A percentile compares a stretch with the other conserved stretches of the same genome.
Evolutionary conservation across 2,888 invertebrate species (phyloP).

Genomic region (Sylvicola cinctus): DNA sequence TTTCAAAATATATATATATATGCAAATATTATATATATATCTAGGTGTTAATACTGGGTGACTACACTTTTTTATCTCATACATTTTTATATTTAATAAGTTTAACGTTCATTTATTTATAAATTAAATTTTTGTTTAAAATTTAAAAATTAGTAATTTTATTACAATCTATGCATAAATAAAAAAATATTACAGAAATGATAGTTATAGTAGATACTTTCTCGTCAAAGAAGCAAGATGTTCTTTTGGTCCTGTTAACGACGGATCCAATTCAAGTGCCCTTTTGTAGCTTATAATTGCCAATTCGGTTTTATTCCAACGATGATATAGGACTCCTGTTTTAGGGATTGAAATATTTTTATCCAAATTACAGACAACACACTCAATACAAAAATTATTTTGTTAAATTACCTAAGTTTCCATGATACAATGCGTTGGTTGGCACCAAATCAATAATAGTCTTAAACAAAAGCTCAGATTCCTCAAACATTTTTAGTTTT

Average conservation of each 20-base stretch:
- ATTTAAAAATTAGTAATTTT: too few species aligned
- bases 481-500: slow-evolving; percentile 50
- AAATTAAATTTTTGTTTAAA: too few species aligned
- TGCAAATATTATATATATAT: too few species aligned
- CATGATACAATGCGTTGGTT: slow-evolving; percentile 59
- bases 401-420: slow-evolving; percentile 91
- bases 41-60: too few species aligned
- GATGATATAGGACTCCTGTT: slow-evolving; percentile 68
- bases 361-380: slow-evolving; percentile 5
- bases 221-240: slow-evolving; percentile 31
- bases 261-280: slow-evolving; percentile 53
- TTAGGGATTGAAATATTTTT: slow-evolving; percentile 36
- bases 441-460: slow-evolving; percentile 48
- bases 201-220: slow-evolving; percentile 5
- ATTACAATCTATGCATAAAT: too few species aligned
- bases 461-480: slow-evolving; percentile 65
- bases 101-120: too few species aligned
- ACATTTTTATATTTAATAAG: too few species aligned
- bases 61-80: too few species aligned
- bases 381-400: slow-evolving; percentile 12
- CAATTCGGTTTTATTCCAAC: slow-evolving; percentile 58
- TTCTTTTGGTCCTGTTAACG: slow-evolving; percentile 41
- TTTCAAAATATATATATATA: too few species aligned
- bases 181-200: background rate
- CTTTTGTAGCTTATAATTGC: slow-evolving; percentile 56